Evolutionary conservation across 2,113 vertebrate genomes (phyloP).

Genomic region (Axis porcinus): DNA sequence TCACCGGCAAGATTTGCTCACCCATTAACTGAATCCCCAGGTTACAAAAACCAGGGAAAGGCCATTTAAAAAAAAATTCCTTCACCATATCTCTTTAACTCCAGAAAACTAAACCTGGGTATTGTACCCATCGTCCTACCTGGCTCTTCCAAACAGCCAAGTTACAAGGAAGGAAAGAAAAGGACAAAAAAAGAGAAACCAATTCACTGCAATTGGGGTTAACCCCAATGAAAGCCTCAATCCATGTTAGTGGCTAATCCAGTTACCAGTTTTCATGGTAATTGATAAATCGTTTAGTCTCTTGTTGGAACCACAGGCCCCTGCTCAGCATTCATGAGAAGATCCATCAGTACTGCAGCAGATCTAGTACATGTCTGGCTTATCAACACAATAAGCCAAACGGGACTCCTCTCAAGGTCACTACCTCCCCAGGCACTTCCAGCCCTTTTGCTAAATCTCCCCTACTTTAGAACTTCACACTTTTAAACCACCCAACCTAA

Average conservation of each 20-base stretch:
- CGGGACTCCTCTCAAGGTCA: background rate
- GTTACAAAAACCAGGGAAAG: background rate
- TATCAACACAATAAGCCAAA: constrained; percentile 49
- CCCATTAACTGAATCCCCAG: background rate
- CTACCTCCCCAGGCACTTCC: background rate
- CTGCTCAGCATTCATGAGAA: constrained; percentile 70
- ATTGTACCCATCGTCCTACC: background rate
- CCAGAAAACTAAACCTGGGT: background rate
- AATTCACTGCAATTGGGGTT: constrained; percentile 73
- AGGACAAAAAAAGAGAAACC: constrained; percentile 60
- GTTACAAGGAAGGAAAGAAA: constrained; percentile 32
- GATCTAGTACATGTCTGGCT: constrained; percentile 65
- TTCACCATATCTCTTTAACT: background rate
- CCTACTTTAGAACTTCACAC: background rate
- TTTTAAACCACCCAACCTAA: background rate
- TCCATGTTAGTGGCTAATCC: constrained; percentile 82
- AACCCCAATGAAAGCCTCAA: constrained; percentile 79
- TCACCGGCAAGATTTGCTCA: background rate
- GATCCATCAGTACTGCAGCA: constrained; percentile 69
- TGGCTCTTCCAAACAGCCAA: background rate
- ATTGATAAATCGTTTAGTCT: constrained; percentile 81
- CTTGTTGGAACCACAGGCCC: constrained; percentile 69
- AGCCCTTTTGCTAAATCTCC: background rate
- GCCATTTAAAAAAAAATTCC: background rate
- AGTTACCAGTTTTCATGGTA: constrained; percentile 80